Conservation (phyloP, 2,113 vertebrate genomes). For the Apteryx mantelli region DNA sequence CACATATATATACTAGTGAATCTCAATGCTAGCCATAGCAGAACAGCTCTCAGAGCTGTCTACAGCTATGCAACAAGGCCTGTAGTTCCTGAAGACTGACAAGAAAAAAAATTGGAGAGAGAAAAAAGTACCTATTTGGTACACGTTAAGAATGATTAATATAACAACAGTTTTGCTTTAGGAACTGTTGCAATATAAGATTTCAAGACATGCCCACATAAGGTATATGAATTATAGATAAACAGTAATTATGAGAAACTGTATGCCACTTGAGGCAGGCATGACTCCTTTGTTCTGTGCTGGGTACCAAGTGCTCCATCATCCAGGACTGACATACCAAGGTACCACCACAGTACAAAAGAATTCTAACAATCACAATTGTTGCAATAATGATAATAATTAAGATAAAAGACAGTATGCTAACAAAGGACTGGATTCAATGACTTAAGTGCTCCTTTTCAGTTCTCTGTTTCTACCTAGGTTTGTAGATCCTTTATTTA, state of each 20-base stretch:
- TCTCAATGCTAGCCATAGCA: not conserved
- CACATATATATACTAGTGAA: not conserved
- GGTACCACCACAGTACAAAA: not conserved
- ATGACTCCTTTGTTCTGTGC: not conserved
- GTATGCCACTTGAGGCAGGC: not conserved
- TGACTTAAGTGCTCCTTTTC: not conserved
- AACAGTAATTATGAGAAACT: not conserved
- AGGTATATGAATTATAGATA: not conserved
- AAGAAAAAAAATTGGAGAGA: not conserved
- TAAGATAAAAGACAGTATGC: not conserved
- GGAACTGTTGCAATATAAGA: not conserved
- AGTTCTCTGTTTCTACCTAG: not conserved
- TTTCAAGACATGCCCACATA: not conserved
- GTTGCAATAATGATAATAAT: not conserved
- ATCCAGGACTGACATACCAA: not conserved
- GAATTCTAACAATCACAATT: not conserved
- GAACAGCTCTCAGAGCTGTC: not conserved
- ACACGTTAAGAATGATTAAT: not conserved
- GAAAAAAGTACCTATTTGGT: not conserved
- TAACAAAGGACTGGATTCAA: constrained; percentile 27
- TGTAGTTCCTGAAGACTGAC: not conserved
- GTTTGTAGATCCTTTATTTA: constrained; percentile 3
- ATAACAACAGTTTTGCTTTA: not conserved
- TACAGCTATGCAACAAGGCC: not conserved
- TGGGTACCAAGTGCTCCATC: not conserved